These are phyloP conservation scores for Cebus imitator DNA, from an alignment of 2,113 vertebrate species.

Conservation along the genomic window DNA sequence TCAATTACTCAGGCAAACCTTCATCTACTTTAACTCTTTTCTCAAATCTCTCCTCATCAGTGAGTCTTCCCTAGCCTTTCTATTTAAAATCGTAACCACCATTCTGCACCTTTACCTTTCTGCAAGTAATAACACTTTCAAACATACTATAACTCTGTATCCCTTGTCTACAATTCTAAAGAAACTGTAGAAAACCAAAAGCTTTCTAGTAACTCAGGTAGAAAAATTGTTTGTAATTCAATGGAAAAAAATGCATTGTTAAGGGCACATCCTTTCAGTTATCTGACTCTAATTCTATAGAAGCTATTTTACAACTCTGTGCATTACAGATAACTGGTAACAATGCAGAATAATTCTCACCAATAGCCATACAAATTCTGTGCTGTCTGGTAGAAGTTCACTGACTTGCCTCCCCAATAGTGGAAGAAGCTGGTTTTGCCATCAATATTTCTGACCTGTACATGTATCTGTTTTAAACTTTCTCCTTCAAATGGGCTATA, in stretches of 20 bases:
- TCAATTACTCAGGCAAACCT: background rate
- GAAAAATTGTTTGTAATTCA: background rate
- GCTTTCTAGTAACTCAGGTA: background rate
- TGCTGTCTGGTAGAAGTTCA: background rate
- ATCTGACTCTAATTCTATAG: background rate
- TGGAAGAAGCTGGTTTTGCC: background rate
- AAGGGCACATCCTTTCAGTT: background rate
- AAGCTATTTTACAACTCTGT: background rate
- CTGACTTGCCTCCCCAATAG: background rate
- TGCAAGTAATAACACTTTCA: background rate
- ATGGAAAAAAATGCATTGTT: background rate
- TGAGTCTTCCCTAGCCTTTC: background rate
- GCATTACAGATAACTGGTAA: background rate
- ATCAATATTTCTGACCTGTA: background rate
- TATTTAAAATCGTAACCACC: background rate
- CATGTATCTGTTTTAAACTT: background rate
- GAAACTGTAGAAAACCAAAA: background rate
- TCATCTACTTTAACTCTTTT: background rate
- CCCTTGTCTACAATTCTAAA: background rate
- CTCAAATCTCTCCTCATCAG: background rate
- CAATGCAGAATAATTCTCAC: background rate
- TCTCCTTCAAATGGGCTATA: background rate
- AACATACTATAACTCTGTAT: background rate
- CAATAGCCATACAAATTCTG: background rate
- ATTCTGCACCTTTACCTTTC: background rate